Conservation (phyloP, 2,113 vertebrate species). For the Leiothrix lutea region DNA sequence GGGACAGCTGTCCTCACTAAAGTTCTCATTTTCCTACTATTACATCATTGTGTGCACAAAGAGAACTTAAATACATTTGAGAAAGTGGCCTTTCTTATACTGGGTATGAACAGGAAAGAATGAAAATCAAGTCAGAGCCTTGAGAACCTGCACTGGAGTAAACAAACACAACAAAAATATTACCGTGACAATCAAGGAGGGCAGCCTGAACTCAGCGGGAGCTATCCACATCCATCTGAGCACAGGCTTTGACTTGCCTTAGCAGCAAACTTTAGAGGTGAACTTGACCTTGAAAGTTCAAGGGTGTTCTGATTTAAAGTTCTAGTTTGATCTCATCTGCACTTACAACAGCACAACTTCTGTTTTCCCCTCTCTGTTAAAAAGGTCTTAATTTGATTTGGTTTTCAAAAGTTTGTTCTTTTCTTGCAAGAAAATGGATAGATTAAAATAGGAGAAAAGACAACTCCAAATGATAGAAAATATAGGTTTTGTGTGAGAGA, state of each 20-base stretch:
- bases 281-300: conserved; percentile 53
- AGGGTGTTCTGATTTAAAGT: conserved; percentile 37
- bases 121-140: background rate
- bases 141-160: conserved; percentile 22
- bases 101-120: background rate
- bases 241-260: conserved; percentile 46
- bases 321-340: conserved; percentile 7
- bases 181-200: conserved; percentile 26
- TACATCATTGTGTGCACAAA: background rate
- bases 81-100: background rate
- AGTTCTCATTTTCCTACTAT: background rate
- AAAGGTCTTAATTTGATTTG: background rate
- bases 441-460: background rate
- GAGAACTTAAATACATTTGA: background rate
- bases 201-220: conserved; percentile 49
- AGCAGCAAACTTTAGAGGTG: conserved; percentile 13
- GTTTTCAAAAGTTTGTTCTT: background rate
- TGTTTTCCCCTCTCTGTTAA: background rate
- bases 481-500: background rate
- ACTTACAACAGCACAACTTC: background rate
- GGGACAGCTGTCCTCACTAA: background rate
- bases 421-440: background rate
- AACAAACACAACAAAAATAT: conserved; percentile 40
- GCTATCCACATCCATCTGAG: conserved; percentile 43
- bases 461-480: background rate